phyloP scores from a whole-genome alignment of 2,888 invertebrate species.

The Sipha maydis region DNA sequence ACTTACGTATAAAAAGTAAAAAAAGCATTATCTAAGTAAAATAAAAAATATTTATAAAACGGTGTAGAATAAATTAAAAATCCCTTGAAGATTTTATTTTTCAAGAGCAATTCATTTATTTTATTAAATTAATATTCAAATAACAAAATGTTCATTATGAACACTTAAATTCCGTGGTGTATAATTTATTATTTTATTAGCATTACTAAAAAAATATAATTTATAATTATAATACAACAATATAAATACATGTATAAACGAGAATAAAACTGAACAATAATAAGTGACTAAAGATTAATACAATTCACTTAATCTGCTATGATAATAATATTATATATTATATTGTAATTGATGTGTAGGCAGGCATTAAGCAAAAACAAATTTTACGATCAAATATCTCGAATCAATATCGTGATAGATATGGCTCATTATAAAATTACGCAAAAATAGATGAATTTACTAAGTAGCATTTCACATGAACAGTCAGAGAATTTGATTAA shows the following conservation, averaged over 20 bases:
- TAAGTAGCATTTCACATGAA: too few relatives aligned
- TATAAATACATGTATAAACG: background rate
- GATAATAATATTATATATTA: too few relatives aligned
- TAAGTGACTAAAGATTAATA: background rate
- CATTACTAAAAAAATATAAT: background rate
- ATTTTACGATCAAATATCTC: background rate
- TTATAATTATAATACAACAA: too few relatives aligned
- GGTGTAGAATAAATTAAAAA: background rate
- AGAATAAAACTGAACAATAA: background rate
- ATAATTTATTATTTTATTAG: background rate
- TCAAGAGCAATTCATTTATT: background rate
- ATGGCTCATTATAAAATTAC: too few relatives aligned
- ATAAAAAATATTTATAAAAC: background rate
- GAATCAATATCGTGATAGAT: too few relatives aligned
- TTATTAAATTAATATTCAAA: background rate
- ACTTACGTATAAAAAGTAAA: background rate
- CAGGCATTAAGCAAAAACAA: too few relatives aligned
- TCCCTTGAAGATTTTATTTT: background rate
- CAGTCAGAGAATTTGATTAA: too few relatives aligned
- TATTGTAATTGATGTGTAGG: too few relatives aligned
- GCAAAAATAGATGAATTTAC: too few relatives aligned
- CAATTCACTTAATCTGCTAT: too few relatives aligned
- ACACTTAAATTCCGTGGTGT: background rate
- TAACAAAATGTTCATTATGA: background rate
- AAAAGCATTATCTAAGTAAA: background rate